These are phyloP conservation scores for Psilopsiagon aymara DNA, from an alignment of 2,113 vertebrate species.

Conservation along the genomic window DNA sequence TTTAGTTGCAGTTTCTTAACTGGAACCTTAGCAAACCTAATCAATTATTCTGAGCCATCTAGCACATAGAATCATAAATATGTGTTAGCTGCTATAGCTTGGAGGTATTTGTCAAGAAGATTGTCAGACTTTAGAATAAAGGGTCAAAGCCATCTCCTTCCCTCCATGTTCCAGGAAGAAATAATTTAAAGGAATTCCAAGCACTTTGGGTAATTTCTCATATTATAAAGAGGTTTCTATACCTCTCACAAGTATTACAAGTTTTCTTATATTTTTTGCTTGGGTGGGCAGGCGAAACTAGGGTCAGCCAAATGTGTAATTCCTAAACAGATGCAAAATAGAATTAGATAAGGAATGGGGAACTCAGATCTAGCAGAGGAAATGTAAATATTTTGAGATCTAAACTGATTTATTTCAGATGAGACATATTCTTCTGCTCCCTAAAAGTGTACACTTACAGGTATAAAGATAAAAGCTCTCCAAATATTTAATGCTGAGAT, in stretches of 20 bases:
- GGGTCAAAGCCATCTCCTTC: background rate
- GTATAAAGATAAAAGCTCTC: background rate
- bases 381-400: background rate
- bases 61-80: background rate
- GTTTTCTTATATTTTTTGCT: background rate
- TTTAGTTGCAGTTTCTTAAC: constrained; percentile 33
- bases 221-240: background rate
- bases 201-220: background rate
- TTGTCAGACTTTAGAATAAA: background rate
- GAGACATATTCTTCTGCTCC: background rate
- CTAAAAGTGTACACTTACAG: background rate
- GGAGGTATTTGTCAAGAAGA: constrained; percentile 36
- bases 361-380: background rate
- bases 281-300: background rate
- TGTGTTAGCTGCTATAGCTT: constrained; percentile 35
- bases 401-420: background rate
- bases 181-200: background rate
- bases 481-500: background rate
- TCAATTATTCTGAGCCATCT: constrained; percentile 61
- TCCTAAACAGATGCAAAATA: background rate
- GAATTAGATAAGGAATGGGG: background rate
- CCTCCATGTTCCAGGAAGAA: background rate
- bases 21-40: constrained; percentile 58
- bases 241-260: background rate
- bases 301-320: background rate